Evolutionary conservation across 1,140 invertebrate genomes (phyloP).

Genomic region (Atta cephalotes): DNA sequence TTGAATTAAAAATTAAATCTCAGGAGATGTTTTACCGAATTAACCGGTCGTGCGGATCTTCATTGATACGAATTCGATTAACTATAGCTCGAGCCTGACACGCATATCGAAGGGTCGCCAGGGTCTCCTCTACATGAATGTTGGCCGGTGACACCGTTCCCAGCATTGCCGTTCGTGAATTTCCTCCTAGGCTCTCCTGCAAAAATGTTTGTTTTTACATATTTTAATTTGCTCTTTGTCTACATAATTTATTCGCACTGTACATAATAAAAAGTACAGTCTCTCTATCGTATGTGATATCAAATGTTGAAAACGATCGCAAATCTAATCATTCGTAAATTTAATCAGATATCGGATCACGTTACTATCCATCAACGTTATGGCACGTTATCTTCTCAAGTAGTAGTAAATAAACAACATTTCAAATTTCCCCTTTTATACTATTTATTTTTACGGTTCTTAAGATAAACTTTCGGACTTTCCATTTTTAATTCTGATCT

Average conservation of each 20-base stretch:
- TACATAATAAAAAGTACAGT: neutral
- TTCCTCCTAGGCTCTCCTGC: slow-evolving; percentile 90
- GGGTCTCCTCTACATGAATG: slow-evolving; percentile 92
- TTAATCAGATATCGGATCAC: neutral
- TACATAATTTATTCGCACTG: neutral
- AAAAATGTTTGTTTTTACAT: slow-evolving; percentile 52
- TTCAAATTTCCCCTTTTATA: neutral
- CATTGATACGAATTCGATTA: slow-evolving; percentile 92
- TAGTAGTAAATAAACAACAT: neutral
- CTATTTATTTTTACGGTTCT: neutral
- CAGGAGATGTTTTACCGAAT: slow-evolving; percentile 84
- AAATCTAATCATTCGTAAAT: slow-evolving; percentile 24
- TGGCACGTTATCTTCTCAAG: neutral
- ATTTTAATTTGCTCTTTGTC: neutral
- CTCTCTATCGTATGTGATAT: neutral
- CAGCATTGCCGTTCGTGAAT: slow-evolving; percentile 89
- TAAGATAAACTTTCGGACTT: neutral
- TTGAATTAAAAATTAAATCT: neutral
- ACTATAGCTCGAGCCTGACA: slow-evolving; percentile 96
- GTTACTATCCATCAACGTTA: neutral
- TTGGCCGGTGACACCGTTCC: slow-evolving; percentile 93
- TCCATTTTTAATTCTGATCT: neutral
- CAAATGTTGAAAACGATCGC: neutral
- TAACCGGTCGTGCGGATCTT: slow-evolving; percentile 90
- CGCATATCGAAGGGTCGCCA: slow-evolving; percentile 95